Evolutionary conservation across 2,797 vertebrate genomes (phyloP).

Genomic region (Crax fasciolata): DNA sequence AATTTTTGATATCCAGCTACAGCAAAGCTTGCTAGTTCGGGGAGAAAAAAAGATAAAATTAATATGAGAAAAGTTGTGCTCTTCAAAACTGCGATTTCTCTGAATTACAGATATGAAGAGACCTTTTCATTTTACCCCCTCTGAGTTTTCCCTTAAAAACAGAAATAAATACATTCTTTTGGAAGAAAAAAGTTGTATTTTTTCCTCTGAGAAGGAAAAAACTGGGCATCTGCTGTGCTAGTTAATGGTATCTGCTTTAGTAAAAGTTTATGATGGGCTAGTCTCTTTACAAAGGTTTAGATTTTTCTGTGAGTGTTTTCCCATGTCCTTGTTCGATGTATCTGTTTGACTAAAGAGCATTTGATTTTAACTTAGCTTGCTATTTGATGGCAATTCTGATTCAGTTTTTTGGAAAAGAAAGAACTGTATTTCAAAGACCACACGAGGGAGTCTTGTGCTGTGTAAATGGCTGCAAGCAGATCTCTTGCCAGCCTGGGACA

Average conservation of each 20-base stretch:
- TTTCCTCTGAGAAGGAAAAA: not conserved
- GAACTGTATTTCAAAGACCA: conserved; percentile 10
- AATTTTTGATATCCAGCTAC: not conserved
- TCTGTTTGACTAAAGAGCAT: not conserved
- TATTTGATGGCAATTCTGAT: fast-evolving
- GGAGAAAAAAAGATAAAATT: not conserved
- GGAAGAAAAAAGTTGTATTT: not conserved
- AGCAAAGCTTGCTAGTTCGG: not conserved
- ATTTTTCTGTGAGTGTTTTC: not conserved
- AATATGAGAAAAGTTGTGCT: not conserved
- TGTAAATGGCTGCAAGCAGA: not conserved
- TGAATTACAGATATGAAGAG: not conserved
- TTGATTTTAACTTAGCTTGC: not conserved
- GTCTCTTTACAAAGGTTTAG: not conserved
- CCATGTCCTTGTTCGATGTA: not conserved
- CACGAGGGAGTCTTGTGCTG: conserved; percentile 53
- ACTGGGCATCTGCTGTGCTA: not conserved
- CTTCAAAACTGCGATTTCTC: not conserved
- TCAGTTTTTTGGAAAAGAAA: not conserved
- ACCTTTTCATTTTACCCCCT: not conserved
- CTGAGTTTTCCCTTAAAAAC: not conserved
- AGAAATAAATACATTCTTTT: not conserved
- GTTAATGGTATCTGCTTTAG: not conserved
- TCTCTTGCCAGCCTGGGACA: not conserved
- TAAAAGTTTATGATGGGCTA: not conserved